These are phyloP conservation scores for Caenorhabditis elegans DNA, from an alignment of 1,140 invertebrate species.

Conservation along the genomic window WBcel235 BX284603.4:8257001-8257500, in stretches of 20 bases:
- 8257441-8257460: slow-evolving; percentile 33
- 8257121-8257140: too few relatives aligned
- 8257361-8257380: too few relatives aligned
- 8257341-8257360: background rate
- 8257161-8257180: too few relatives aligned
- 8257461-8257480: slow-evolving; percentile 37
- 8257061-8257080: too few relatives aligned
- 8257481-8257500: slow-evolving; percentile 48
- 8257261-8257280: background rate
- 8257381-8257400: slow-evolving; percentile 13
- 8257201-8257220: too few relatives aligned
- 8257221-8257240: background rate
- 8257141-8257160: too few relatives aligned
- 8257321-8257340: slow-evolving; percentile 13
- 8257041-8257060: too few relatives aligned
- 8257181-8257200: too few relatives aligned
- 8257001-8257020: too few relatives aligned
- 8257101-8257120: too few relatives aligned
- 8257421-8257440: background rate
- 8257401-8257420: background rate
- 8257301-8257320: slow-evolving; percentile 35
- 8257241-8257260: slow-evolving; percentile 36
- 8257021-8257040: too few relatives aligned
- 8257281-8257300: slow-evolving; percentile 38
- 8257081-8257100: too few relatives aligned